A percentile compares a stretch with the other conserved stretches of the same genome.
phyloP scores from a whole-genome alignment of 2,888 invertebrate species.

The Diabrotica balteata region DNA sequence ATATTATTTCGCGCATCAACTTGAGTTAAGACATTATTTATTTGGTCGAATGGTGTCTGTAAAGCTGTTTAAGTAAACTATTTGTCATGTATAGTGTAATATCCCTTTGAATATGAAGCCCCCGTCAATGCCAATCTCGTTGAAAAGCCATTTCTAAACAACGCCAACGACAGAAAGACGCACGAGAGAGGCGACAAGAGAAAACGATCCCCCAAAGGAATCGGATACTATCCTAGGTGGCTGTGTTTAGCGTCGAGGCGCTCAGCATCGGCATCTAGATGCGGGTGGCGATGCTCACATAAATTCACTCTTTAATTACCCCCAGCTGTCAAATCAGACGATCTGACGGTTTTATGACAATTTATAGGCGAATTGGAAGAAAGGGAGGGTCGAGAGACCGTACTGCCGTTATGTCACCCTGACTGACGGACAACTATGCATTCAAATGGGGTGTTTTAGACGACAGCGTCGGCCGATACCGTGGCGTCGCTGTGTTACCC shows the following conservation, averaged over 20 bases:
- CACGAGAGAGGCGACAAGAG: slow-evolving; percentile 33
- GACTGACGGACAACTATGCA: slow-evolving; percentile 79
- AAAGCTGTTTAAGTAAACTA: no score
- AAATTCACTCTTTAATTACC: slow-evolving; percentile 63
- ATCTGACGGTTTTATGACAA: slow-evolving; percentile 78
- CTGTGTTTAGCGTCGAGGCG: slow-evolving; percentile 38
- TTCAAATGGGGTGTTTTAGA: slow-evolving; percentile 76
- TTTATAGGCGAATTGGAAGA: slow-evolving; percentile 66
- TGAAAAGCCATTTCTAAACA: slow-evolving; percentile 1
- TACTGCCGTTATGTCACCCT: slow-evolving; percentile 66
- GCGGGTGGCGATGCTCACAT: slow-evolving; percentile 59
- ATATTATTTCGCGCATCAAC: no score
- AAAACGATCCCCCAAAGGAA: slow-evolving; percentile 44
- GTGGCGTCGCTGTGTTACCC: no score
- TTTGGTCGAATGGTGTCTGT: no score
- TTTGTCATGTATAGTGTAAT: no score
- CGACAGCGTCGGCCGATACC: slow-evolving; percentile 15
- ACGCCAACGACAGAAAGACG: slow-evolving; percentile 8
- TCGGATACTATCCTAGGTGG: slow-evolving; percentile 40
- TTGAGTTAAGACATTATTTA: no score
- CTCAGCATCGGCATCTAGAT: slow-evolving; percentile 52
- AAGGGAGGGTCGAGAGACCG: slow-evolving; percentile 58
- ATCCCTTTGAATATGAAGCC: background rate
- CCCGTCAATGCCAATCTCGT: slow-evolving; percentile 10
- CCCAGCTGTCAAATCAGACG: slow-evolving; percentile 72